Evolutionary conservation across 1,140 invertebrate species (phyloP), one percentile per base, ranked within the genome.

Genomic region (Penaeus vannamei): DNA sequence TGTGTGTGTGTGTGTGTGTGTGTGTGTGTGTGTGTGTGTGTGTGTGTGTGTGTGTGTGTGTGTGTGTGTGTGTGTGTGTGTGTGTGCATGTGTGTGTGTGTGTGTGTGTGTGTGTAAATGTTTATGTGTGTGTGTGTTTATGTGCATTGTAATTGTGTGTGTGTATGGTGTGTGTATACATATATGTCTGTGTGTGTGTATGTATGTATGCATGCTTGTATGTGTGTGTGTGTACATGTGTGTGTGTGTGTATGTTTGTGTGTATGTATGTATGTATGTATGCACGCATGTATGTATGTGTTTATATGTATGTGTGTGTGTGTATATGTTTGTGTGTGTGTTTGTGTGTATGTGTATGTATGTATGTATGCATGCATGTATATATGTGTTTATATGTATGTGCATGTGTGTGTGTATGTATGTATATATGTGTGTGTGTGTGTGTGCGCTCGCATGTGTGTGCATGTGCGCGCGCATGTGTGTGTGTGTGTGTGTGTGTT

Each of bases 261-360:
- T 46, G 20, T 79, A n/a, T 42, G 36, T 79, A 4, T 19, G 36
- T 79, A n/a, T 79, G 36, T 79, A 14, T 46, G 36, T 79, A n/a
- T 53, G 36, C 53, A n/a, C 42, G 76, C 42, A 29, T 77, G 36
- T 32, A 32, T 77, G 76, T 32, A 32, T 77, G 76, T 42, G 32
- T 77, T 0, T 23, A 23, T 77, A 32, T n/a, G 76, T 77, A 32
- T 20, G 76, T 36, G 32, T 77, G 76, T 4, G 76, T 77, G 76
- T 14, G 76, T 46, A 32, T 77, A 32, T 77, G 32, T 17, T 29
- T 77, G 76, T 42, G 76, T 77, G 76, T 77, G 76, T 77, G 76
- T 77, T 4, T 32, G 76, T 77, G 76, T 32, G 76, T 77, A 32
- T 42, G 76, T 53, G 4, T 17, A n/a, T 79, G 36, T 29, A 10